phyloP scores from a whole-genome alignment of 2,888 invertebrate genomes.

The Lymantria dispar region DNA sequence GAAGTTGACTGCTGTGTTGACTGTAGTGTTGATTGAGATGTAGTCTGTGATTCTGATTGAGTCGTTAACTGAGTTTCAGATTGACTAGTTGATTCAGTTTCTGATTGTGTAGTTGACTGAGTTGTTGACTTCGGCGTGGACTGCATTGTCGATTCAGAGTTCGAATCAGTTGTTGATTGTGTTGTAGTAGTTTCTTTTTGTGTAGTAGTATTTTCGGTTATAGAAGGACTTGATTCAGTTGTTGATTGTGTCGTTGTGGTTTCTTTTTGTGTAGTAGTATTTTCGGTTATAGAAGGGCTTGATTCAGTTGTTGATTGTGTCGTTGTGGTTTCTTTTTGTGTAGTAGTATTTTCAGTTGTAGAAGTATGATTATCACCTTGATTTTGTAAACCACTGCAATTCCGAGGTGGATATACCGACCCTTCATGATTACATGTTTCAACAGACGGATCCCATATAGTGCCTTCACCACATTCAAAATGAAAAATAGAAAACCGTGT shows the following conservation, averaged over 20 bases:
- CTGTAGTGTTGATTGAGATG: constrained; percentile 26
- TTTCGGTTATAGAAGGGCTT: constrained; percentile 15
- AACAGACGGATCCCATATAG: constrained; percentile 87
- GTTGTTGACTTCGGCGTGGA: constrained; percentile 33
- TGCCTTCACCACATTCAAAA: constrained; percentile 86
- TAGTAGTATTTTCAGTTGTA: constrained; percentile 29
- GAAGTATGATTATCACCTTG: constrained; percentile 39
- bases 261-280: constrained; percentile 14
- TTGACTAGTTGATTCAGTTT: constrained; percentile 33
- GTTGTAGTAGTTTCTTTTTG: constrained; percentile 1
- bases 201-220: constrained; percentile 42
- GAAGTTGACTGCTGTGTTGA: constrained; percentile 26
- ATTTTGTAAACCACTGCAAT: constrained; percentile 60
- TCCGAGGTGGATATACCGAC: constrained; percentile 83
- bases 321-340: constrained; percentile 29
- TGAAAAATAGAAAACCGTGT: constrained; percentile 83
- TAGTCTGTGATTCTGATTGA: too few relatives aligned
- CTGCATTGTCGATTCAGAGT: constrained; percentile 27
- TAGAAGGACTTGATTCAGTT: constrained; percentile 17
- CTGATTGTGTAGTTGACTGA: constrained; percentile 12
- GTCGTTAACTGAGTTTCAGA: constrained; percentile 5
- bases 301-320: constrained; percentile 25
- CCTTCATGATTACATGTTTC: constrained; percentile 86
- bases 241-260: constrained; percentile 23
- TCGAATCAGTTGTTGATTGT: constrained; percentile 25